Conservation (phyloP, 2,113 vertebrate genomes). For the Ranitomeya variabilis region DNA sequence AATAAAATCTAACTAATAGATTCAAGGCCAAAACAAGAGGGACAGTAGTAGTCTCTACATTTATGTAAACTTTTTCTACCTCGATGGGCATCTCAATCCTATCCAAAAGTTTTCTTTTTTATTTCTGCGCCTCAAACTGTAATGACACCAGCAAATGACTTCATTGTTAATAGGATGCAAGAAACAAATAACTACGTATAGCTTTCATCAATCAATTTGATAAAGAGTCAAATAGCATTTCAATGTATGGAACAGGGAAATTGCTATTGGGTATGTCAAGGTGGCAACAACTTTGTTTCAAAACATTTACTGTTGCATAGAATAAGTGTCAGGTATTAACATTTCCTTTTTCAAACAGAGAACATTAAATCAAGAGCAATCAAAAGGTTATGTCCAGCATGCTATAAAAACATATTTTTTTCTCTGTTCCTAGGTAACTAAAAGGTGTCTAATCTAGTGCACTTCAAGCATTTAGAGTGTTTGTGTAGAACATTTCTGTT, state of each 20-base stretch:
- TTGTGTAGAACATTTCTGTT: background rate
- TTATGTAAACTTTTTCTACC: too few species aligned
- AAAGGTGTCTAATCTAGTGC: conserved; percentile 34
- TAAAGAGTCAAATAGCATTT: background rate
- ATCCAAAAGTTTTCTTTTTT: background rate
- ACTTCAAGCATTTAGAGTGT: background rate
- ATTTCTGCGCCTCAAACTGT: too few species aligned
- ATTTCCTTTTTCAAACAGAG: background rate
- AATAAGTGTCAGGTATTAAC: background rate
- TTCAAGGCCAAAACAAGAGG: too few species aligned
- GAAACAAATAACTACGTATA: background rate
- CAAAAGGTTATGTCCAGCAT: conserved; percentile 18
- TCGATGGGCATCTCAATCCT: too few species aligned
- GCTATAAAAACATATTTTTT: background rate
- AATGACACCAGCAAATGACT: background rate
- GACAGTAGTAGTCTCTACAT: too few species aligned
- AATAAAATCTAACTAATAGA: too few species aligned
- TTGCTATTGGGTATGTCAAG: conserved; percentile 12
- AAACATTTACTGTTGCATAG: conserved; percentile 2
- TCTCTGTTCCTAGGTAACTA: conserved; percentile 46
- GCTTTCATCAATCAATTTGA: background rate
- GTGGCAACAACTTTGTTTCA: background rate
- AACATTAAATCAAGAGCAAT: conserved; percentile 26
- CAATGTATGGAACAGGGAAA: background rate
- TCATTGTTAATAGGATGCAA: background rate